Conservation (phyloP, 2,888 invertebrate genomes). For the Pomacea canaliculata region DNA sequence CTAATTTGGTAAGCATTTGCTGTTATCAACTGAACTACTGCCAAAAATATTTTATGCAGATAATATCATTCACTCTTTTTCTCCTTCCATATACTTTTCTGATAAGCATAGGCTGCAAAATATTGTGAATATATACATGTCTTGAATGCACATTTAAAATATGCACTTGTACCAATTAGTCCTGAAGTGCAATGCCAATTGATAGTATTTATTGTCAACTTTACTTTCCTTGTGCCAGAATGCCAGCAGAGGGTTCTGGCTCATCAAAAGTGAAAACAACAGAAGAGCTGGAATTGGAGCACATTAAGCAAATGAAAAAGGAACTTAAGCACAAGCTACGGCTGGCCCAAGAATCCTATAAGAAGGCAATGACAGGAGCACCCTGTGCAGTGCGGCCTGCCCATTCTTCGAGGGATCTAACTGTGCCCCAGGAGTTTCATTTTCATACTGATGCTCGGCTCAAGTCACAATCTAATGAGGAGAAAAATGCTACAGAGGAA, state of each 20-base stretch:
- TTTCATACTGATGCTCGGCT: constrained; percentile 62
- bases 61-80: no score
- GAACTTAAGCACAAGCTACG: constrained; percentile 53
- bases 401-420: constrained; percentile 41
- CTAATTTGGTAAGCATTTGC: no score
- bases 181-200: no score
- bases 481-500: constrained; percentile 6
- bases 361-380: constrained; percentile 41
- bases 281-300: constrained; percentile 62
- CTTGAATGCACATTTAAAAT: no score
- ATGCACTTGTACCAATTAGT: no score
- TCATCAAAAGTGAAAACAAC: constrained; percentile 42
- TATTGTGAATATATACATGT: no score
- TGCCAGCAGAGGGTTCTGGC: not conserved
- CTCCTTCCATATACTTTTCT: no score
- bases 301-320: constrained; percentile 51
- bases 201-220: no score
- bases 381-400: constrained; percentile 14
- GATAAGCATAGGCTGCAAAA: no score
- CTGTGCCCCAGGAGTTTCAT: constrained; percentile 54
- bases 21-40: no score
- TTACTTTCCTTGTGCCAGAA: not conserved
- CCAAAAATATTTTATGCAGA: no score
- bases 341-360: constrained; percentile 53
- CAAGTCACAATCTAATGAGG: constrained; percentile 32